These are phyloP conservation scores for Schizopygopsis pylzovi DNA, from an alignment of 2,797 vertebrate genomes.

Conservation along the genomic window DNA sequence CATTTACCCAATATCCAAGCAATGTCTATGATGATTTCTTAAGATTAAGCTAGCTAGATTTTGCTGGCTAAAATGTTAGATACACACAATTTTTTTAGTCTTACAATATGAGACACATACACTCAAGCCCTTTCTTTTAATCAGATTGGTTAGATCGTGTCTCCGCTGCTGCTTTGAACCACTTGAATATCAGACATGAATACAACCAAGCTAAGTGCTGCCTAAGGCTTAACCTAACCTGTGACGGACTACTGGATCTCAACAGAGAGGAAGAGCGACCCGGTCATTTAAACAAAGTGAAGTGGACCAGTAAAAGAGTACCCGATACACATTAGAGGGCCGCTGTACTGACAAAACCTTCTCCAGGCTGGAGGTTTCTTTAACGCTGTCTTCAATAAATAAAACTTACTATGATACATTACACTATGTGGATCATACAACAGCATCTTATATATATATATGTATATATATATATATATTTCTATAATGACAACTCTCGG, in stretches of 20 bases:
- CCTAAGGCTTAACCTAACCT: slow-evolving; percentile 26
- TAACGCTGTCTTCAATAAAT: neutral
- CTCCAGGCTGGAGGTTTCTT: neutral
- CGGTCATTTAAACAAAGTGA: slow-evolving; percentile 23
- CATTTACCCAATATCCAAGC: slow-evolving; percentile 38
- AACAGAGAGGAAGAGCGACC: neutral
- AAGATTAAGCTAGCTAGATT: slow-evolving; percentile 16
- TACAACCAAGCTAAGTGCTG: slow-evolving; percentile 18
- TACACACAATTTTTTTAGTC: neutral
- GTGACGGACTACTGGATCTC: slow-evolving; percentile 2
- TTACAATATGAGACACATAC: neutral
- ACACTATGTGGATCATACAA: neutral
- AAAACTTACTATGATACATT: neutral
- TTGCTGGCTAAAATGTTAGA: slow-evolving; percentile 11
- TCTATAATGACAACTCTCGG: too few relatives aligned
- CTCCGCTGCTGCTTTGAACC: slow-evolving; percentile 11
- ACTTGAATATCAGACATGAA: slow-evolving; percentile 18
- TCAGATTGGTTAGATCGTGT: neutral
- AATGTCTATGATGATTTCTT: slow-evolving; percentile 40
- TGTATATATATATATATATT: too few relatives aligned
- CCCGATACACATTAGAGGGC: neutral
- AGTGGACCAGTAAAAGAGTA: slow-evolving; percentile 16
- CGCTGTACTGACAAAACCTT: neutral
- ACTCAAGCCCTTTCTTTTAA: neutral
- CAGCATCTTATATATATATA: neutral